Conservation (phyloP, 2,797 vertebrate genomes). For the Premnoplex brunnescens region DNA sequence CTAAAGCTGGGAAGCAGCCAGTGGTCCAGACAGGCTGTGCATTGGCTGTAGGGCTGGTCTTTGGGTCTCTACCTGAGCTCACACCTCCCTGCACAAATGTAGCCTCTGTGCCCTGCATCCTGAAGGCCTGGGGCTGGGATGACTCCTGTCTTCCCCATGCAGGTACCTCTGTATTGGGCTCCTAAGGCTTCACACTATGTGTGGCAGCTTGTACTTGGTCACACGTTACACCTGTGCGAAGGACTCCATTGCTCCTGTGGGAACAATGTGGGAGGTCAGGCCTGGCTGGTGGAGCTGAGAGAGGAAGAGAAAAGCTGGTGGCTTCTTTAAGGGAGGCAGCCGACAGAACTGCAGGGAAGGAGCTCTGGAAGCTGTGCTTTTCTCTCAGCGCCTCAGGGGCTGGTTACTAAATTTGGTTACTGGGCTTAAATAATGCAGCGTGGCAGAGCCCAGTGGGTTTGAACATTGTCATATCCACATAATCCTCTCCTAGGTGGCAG, state of each 20-base stretch:
- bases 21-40: neutral
- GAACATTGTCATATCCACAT: constrained; percentile 63
- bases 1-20: neutral
- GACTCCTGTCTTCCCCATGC: neutral
- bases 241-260: neutral
- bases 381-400: constrained; percentile 36
- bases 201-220: neutral
- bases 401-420: constrained; percentile 71
- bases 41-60: neutral
- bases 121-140: neutral
- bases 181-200: neutral
- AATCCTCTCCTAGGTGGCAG: constrained; percentile 65
- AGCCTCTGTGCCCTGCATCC: neutral
- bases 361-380: constrained; percentile 60
- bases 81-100: neutral
- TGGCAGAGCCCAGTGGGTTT: constrained; percentile 69
- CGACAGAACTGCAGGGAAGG: neutral
- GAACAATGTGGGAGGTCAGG: neutral
- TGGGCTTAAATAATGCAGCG: constrained; percentile 71
- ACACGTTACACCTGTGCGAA: neutral
- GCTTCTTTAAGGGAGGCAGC: constrained; percentile 56
- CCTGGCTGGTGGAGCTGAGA: neutral
- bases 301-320: neutral
- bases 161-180: neutral
- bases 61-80: neutral